These are phyloP conservation scores for Leptopilina myrica DNA, from an alignment of 2,888 invertebrate species.

Conservation along the genomic window DNA sequence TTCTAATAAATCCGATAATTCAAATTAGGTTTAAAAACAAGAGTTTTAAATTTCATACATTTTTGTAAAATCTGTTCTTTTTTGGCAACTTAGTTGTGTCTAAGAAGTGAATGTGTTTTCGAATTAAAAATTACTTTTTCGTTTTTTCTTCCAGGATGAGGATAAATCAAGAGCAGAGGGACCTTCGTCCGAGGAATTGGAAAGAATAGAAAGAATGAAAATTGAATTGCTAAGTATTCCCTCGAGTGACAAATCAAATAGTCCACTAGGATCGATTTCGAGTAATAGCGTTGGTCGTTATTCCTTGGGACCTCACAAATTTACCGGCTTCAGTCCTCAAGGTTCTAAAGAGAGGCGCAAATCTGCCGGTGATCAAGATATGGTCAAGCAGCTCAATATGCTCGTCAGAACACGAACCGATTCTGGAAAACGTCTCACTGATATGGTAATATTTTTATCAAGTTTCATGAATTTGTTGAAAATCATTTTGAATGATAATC, in stretches of 20 bases:
- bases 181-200: slow-evolving; percentile 80
- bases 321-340: slow-evolving; percentile 71
- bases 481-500: too few species aligned
- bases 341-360: slow-evolving; percentile 83
- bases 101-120: too few species aligned
- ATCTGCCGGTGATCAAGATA: slow-evolving; percentile 89
- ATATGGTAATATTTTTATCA: slow-evolving; percentile 81
- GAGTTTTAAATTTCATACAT: too few species aligned
- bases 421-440: slow-evolving; percentile 91
- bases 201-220: slow-evolving; percentile 80
- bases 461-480: slow-evolving; percentile 4
- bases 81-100: too few species aligned
- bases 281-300: slow-evolving; percentile 75
- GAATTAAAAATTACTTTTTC: not conserved
- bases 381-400: slow-evolving; percentile 83
- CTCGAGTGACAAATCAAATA: slow-evolving; percentile 71
- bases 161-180: slow-evolving; percentile 83
- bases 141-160: slow-evolving; percentile 79
- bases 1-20: too few species aligned
- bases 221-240: slow-evolving; percentile 77
- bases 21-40: too few species aligned
- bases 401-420: slow-evolving; percentile 89
- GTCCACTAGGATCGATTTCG: slow-evolving; percentile 70
- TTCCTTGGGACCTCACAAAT: slow-evolving; percentile 74
- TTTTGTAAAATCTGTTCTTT: too few species aligned